phyloP scores from a whole-genome alignment of 2,888 invertebrate species.

The Strigamia maritima region DNA sequence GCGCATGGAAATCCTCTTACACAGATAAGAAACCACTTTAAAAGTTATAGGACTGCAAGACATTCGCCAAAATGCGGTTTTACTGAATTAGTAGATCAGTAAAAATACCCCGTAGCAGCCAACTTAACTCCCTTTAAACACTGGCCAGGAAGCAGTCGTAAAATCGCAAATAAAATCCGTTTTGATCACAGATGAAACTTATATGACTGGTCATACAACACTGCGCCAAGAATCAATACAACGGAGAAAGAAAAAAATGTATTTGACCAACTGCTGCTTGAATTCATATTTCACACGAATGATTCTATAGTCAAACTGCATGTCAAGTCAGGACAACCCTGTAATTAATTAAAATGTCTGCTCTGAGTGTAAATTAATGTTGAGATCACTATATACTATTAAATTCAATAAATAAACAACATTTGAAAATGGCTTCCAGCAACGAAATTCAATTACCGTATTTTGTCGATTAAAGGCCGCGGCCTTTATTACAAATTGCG shows the following conservation, averaged over 20 bases:
- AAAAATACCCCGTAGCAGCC: background rate
- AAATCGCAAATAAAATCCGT: background rate
- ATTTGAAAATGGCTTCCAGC: too few relatives aligned
- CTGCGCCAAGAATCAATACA: background rate
- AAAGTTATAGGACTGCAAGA: background rate
- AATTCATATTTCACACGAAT: background rate
- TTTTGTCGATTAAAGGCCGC: too few relatives aligned
- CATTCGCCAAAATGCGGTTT: background rate
- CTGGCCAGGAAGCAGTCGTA: slow-evolving; percentile 8
- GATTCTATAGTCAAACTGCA: too few relatives aligned
- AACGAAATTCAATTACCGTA: too few relatives aligned
- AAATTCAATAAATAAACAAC: too few relatives aligned
- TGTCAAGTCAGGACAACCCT: too few relatives aligned
- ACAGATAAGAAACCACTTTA: background rate
- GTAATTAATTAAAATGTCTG: too few relatives aligned
- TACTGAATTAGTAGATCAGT: background rate
- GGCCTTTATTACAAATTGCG: too few relatives aligned
- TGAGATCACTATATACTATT: too few relatives aligned
- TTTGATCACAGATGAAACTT: slow-evolving; percentile 3
- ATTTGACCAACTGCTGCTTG: background rate
- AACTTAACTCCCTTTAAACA: slow-evolving; percentile 5
- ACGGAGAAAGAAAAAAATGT: background rate
- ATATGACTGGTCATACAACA: background rate
- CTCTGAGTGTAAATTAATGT: too few relatives aligned
- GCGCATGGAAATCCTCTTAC: background rate